A percentile compares a stretch with the other conserved stretches of the same genome.
Conservation (phyloP, 2,113 vertebrate species). For the Glareola pratincola region DNA sequence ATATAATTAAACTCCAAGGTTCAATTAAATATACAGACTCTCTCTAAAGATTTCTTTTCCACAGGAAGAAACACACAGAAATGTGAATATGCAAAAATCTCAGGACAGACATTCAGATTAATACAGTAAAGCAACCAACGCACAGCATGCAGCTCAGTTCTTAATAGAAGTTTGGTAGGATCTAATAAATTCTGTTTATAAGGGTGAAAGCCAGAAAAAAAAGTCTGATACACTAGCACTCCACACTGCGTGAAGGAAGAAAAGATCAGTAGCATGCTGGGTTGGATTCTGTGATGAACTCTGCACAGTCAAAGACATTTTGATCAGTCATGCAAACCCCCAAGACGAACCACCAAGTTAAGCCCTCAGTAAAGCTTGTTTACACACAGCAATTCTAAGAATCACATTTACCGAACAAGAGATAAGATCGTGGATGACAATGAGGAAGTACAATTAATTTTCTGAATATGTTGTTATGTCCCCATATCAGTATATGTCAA, state of each 20-base stretch:
- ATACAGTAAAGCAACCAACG: background rate
- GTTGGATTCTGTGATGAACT: background rate
- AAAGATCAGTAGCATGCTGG: background rate
- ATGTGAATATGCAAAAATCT: background rate
- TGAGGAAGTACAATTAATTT: background rate
- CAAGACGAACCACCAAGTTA: background rate
- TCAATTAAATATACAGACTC: background rate
- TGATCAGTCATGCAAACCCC: background rate
- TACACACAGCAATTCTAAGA: background rate
- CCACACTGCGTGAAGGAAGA: background rate
- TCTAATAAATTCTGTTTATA: constrained; percentile 5
- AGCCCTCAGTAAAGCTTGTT: background rate
- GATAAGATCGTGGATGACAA: background rate
- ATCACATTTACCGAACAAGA: background rate
- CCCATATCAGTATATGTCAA: background rate
- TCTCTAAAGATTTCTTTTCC: background rate
- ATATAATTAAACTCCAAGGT: constrained; percentile 5
- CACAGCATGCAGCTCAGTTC: background rate
- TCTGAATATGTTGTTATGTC: background rate
- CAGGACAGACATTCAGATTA: background rate
- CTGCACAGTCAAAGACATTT: background rate
- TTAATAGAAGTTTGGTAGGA: background rate
- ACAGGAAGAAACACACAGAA: background rate
- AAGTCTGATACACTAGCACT: background rate
- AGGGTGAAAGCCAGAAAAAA: background rate